phyloP scores from a whole-genome alignment of 2,888 invertebrate species.

The Hymenopus coronatus region DNA sequence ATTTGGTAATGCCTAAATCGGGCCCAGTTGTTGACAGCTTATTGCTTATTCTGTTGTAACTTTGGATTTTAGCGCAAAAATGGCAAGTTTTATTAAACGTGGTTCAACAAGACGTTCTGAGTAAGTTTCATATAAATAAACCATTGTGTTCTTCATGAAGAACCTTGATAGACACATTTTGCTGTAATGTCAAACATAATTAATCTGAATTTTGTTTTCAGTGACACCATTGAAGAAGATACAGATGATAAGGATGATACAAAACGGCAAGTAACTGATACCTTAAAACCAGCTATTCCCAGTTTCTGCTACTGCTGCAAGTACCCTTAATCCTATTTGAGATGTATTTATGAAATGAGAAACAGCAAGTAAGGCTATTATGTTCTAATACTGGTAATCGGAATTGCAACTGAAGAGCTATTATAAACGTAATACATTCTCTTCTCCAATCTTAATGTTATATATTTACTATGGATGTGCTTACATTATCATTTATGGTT shows the following conservation, averaged over 20 bases:
- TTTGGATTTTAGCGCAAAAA: neutral
- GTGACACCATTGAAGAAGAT: constrained; percentile 73
- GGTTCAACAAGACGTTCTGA: constrained; percentile 48
- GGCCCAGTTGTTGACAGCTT: neutral
- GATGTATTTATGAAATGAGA: too few species aligned
- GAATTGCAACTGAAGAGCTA: too few species aligned
- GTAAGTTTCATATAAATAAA: constrained; percentile 43
- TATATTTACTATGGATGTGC: too few species aligned
- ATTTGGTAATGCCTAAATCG: neutral
- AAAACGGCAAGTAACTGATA: constrained; percentile 61
- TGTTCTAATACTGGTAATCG: too few species aligned
- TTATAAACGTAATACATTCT: too few species aligned
- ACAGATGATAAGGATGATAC: constrained; percentile 81
- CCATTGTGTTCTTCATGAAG: neutral
- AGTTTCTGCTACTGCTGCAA: too few species aligned
- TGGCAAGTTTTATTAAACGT: constrained; percentile 46
- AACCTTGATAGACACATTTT: neutral
- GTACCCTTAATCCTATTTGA: too few species aligned
- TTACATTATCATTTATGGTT: too few species aligned
- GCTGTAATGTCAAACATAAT: neutral
- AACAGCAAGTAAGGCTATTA: too few species aligned
- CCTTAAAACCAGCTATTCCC: too few species aligned
- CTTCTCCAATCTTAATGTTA: too few species aligned
- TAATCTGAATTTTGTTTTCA: constrained; percentile 40
- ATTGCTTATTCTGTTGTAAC: neutral